A percentile compares a stretch with the other conserved stretches of the same genome.
phyloP scores from a whole-genome alignment of 2,888 invertebrate genomes.

The Atethmia centrago region DNA sequence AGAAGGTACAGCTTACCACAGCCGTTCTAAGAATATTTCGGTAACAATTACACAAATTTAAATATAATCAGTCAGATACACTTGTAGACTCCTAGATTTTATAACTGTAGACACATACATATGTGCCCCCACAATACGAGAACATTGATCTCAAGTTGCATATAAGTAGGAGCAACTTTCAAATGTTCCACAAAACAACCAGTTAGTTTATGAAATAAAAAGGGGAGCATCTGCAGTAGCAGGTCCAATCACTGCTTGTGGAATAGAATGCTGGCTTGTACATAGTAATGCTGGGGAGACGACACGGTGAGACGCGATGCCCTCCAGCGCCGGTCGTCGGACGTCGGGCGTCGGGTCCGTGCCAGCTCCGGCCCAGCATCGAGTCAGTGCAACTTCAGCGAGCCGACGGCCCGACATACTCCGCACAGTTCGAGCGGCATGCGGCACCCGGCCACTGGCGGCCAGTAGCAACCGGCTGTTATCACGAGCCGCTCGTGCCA shows the following conservation, averaged over 20 bases:
- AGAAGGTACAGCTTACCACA: background rate
- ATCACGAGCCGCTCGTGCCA: conserved; percentile 60
- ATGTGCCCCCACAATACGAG: background rate
- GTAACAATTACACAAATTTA: background rate
- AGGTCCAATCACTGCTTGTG: conserved; percentile 32
- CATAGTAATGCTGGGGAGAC: conserved; percentile 4
- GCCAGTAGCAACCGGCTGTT: conserved; percentile 58
- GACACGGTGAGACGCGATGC: background rate
- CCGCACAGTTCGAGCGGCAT: conserved; percentile 24
- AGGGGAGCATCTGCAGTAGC: conserved; percentile 23
- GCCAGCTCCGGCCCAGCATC: conserved; percentile 18
- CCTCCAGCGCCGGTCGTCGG: conserved; percentile 12
- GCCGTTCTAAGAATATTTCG: background rate
- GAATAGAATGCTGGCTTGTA: conserved; percentile 26
- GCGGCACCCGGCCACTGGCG: conserved; percentile 23
- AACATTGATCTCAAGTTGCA: conserved; percentile 10
- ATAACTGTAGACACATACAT: background rate
- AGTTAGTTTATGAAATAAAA: conserved; percentile 22
- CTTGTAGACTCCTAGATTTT: background rate
- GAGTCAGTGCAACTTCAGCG: conserved; percentile 29
- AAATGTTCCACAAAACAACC: conserved; percentile 43
- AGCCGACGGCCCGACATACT: conserved; percentile 14
- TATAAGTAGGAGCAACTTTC: conserved; percentile 21
- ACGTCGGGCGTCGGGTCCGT: conserved; percentile 4
- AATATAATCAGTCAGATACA: background rate